Conservation (phyloP, 2,797 vertebrate genomes). For the Orestias chungarensis region DNA sequence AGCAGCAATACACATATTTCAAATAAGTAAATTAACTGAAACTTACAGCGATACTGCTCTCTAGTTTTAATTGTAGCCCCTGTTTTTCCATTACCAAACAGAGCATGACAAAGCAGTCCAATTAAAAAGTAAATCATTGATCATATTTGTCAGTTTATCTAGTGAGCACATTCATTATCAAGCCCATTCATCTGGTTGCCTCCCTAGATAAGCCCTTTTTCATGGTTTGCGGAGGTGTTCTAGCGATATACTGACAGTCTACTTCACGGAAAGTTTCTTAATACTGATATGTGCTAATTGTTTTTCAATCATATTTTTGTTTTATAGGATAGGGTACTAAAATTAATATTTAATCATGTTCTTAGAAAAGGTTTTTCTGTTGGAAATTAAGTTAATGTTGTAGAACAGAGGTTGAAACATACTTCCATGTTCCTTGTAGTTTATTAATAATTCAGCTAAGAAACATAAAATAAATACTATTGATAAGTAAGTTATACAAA, state of each 20-base stretch:
- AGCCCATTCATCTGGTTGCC: constrained; percentile 18
- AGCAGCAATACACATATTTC: constrained; percentile 32
- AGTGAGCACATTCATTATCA: constrained; percentile 5
- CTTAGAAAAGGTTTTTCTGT: constrained; percentile 51
- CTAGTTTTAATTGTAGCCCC: constrained; percentile 48
- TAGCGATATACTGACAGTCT: constrained; percentile 15
- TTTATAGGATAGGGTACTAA: constrained; percentile 36
- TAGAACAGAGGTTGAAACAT: constrained; percentile 27
- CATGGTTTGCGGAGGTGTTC: constrained; percentile 15
- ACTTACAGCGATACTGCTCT: constrained; percentile 45
- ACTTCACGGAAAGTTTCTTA: constrained; percentile 8
- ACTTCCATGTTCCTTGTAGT: constrained; percentile 42
- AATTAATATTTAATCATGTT: constrained; percentile 36
- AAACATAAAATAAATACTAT: no score
- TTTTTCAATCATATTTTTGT: constrained; percentile 42
- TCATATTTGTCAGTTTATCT: constrained; percentile 7
- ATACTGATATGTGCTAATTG: constrained; percentile 11
- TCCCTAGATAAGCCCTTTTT: constrained; percentile 28
- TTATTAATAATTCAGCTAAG: no score
- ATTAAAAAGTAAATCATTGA: constrained; percentile 27
- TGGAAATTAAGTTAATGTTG: constrained; percentile 35
- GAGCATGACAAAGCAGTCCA: constrained; percentile 23
- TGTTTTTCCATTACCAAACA: constrained; percentile 23
- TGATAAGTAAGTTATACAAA: no score
- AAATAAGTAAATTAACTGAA: constrained; percentile 56